A percentile compares a stretch with the other conserved stretches of the same genome.
Evolutionary conservation across 1,140 invertebrate species (phyloP).

Genomic region (Drosophila chauvacae): DNA sequence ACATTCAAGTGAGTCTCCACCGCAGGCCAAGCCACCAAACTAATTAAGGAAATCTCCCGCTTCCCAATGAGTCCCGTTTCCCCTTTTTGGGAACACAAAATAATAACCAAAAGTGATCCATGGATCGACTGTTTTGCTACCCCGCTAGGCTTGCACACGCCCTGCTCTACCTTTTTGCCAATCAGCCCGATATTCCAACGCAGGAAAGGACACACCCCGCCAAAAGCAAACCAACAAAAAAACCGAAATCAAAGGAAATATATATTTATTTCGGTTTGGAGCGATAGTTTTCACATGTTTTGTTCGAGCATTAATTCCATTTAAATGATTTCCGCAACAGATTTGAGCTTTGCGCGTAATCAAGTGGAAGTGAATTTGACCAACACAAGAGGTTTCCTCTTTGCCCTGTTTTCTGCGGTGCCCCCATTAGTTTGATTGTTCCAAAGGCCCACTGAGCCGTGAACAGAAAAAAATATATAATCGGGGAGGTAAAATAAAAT

Average conservation of each 20-base stretch:
- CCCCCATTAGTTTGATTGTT: constrained; percentile 71
- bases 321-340: constrained; percentile 74
- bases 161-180: constrained; percentile 73
- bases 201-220: constrained; percentile 13
- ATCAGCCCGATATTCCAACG: constrained; percentile 39
- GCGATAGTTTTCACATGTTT: constrained; percentile 81
- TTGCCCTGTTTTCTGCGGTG: constrained; percentile 48
- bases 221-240: background rate
- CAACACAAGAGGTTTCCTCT: constrained; percentile 74
- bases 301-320: constrained; percentile 81
- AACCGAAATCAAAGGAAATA: constrained; percentile 15
- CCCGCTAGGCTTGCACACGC: constrained; percentile 62
- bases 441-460: constrained; percentile 70
- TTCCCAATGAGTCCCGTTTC: background rate
- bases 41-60: constrained; percentile 32
- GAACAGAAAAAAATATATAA: constrained; percentile 24
- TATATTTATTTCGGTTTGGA: constrained; percentile 6
- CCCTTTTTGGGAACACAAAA: background rate
- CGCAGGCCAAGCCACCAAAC: constrained; percentile 20
- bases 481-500: constrained; percentile 26
- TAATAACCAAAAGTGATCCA: background rate
- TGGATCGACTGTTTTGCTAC: constrained; percentile 26
- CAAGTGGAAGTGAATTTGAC: constrained; percentile 81
- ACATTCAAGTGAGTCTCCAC: constrained; percentile 2
- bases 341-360: constrained; percentile 69